Evolutionary conservation across 2,888 invertebrate species (phyloP).

Genomic region (Chymomyza fuscimana): DNA sequence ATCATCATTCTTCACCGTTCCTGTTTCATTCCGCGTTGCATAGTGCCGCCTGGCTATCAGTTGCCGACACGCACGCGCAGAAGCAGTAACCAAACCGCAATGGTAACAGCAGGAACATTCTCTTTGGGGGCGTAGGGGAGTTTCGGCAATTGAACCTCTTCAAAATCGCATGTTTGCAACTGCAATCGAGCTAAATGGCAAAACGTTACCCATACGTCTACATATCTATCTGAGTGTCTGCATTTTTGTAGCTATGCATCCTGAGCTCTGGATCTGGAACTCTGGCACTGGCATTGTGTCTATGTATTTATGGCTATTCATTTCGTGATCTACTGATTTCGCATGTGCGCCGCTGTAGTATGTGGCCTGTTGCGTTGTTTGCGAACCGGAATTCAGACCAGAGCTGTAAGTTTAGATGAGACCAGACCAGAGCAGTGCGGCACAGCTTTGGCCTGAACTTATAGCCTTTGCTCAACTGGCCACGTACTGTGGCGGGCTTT

Average conservation of each 20-base stretch:
- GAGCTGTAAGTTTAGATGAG: slow-evolving; percentile 6
- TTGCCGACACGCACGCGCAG: slow-evolving; percentile 48
- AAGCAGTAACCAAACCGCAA: slow-evolving; percentile 4
- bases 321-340: slow-evolving; percentile 73
- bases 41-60: neutral
- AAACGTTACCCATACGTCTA: slow-evolving; percentile 70
- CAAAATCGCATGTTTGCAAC: slow-evolving; percentile 75
- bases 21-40: neutral
- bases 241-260: slow-evolving; percentile 23
- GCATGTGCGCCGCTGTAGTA: slow-evolving; percentile 50
- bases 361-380: slow-evolving; percentile 7
- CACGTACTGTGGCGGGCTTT: slow-evolving; percentile 60
- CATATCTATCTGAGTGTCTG: slow-evolving; percentile 15
- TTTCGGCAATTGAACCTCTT: slow-evolving; percentile 71
- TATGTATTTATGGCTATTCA: slow-evolving; percentile 72
- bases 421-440: slow-evolving; percentile 37
- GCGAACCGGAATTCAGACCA: slow-evolving; percentile 62
- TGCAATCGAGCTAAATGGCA: slow-evolving; percentile 72
- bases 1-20: slow-evolving; percentile 13
- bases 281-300: slow-evolving; percentile 40
- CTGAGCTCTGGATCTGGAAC: slow-evolving; percentile 16
- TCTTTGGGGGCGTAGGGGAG: slow-evolving; percentile 23
- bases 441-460: slow-evolving; percentile 50
- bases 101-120: slow-evolving; percentile 36
- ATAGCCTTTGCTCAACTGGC: slow-evolving; percentile 53